These are phyloP conservation scores for Orussus abietinus DNA, from an alignment of 1,140 invertebrate genomes.

Conservation along the genomic window DNA sequence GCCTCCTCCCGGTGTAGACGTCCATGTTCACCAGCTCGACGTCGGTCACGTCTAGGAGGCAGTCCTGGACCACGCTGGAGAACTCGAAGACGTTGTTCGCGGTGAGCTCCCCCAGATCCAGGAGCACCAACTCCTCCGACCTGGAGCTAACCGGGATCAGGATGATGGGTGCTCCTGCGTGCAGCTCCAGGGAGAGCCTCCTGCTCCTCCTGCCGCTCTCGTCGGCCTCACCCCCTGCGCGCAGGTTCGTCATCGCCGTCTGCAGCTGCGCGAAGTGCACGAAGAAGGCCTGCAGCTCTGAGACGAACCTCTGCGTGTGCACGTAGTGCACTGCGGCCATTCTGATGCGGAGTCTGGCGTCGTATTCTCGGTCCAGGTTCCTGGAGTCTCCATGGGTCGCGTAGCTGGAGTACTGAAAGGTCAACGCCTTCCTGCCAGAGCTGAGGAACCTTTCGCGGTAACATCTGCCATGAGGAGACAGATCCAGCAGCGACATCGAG, in stretches of 20 bases:
- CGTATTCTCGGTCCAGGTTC: slow-evolving; percentile 58
- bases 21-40: slow-evolving; percentile 80
- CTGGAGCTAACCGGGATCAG: slow-evolving; percentile 82
- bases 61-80: slow-evolving; percentile 55
- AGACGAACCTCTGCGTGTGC: slow-evolving; percentile 90
- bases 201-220: slow-evolving; percentile 39
- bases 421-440: slow-evolving; percentile 74
- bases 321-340: slow-evolving; percentile 89
- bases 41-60: slow-evolving; percentile 73
- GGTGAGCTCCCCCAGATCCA: slow-evolving; percentile 77
- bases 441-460: slow-evolving; percentile 85
- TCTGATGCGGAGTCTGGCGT: slow-evolving; percentile 74
- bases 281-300: slow-evolving; percentile 83
- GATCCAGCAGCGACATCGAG: slow-evolving; percentile 74
- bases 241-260: slow-evolving; percentile 62
- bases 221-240: slow-evolving; percentile 43
- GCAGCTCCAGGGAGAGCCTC: slow-evolving; percentile 65
- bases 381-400: slow-evolving; percentile 69
- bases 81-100: slow-evolving; percentile 72
- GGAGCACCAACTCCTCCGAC: slow-evolving; percentile 72
- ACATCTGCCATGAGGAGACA: slow-evolving; percentile 71
- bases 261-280: slow-evolving; percentile 82
- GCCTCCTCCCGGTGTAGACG: slow-evolving; percentile 66
- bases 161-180: slow-evolving; percentile 79
- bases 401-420: slow-evolving; percentile 70